Percentiles rank a stretch among this genome's conserved stretches.
phyloP scores from a whole-genome alignment of 2,113 vertebrate genomes.

The Solea solea region DNA sequence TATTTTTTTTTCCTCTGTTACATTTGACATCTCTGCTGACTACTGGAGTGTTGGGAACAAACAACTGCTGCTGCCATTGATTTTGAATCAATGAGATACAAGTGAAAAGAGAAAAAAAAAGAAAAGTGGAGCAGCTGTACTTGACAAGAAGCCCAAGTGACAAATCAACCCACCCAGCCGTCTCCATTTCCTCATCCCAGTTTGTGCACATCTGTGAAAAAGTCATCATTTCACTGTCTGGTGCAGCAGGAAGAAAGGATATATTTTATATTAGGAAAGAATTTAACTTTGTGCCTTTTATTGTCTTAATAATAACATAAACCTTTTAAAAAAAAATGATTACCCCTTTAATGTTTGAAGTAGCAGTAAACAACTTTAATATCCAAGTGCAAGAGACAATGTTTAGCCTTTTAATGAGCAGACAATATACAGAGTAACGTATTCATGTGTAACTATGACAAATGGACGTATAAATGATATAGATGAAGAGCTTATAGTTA shows the following conservation, averaged over 20 bases:
- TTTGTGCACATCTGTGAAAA: slow-evolving; percentile 59
- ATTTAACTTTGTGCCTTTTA: slow-evolving; percentile 5
- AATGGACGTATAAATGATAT: too few species aligned
- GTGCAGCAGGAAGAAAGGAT: slow-evolving; percentile 42
- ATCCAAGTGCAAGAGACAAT: too few species aligned
- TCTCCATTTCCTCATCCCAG: slow-evolving; percentile 7
- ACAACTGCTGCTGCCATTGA: slow-evolving; percentile 70
- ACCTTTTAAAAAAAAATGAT: too few species aligned
- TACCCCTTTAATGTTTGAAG: too few species aligned
- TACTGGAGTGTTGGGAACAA: slow-evolving; percentile 27
- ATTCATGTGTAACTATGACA: too few species aligned
- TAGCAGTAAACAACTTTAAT: not conserved
- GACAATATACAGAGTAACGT: too few species aligned
- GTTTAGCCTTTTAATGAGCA: too few species aligned
- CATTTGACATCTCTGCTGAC: not conserved
- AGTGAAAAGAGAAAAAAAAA: slow-evolving; percentile 25
- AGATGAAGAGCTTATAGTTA: too few species aligned
- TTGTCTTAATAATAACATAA: slow-evolving; percentile 9
- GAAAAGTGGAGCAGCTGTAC: slow-evolving; percentile 70
- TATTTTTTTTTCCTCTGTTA: not conserved
- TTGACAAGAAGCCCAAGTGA: slow-evolving; percentile 68
- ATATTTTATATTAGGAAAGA: slow-evolving; percentile 31
- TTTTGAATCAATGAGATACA: slow-evolving; percentile 76
- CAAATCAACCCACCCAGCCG: slow-evolving; percentile 23
- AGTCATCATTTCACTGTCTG: slow-evolving; percentile 69